A percentile compares a stretch with the other conserved stretches of the same genome.
These are phyloP conservation scores for Platorchestia sp. DNA, from an alignment of 1,140 invertebrate species.

Conservation along the genomic window DNA sequence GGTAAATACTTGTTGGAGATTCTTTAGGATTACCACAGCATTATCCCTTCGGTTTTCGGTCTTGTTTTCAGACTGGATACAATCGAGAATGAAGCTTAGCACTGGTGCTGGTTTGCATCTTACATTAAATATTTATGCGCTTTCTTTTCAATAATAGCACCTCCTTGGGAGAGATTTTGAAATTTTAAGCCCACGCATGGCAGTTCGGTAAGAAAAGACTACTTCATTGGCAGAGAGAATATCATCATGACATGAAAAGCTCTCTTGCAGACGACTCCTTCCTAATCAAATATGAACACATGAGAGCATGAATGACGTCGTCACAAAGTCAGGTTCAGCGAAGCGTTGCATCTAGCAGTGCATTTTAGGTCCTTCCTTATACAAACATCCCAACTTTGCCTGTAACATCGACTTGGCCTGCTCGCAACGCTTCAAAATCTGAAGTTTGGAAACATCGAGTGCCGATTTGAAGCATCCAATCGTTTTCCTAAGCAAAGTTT, in stretches of 20 bases:
- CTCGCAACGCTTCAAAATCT: conserved; percentile 43
- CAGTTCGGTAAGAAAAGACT: background rate
- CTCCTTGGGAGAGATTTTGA: no score
- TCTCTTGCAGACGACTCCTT: background rate
- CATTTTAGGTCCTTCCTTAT: conserved; percentile 7
- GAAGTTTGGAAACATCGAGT: conserved; percentile 47
- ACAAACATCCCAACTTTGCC: conserved; percentile 43
- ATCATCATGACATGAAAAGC: background rate
- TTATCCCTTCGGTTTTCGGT: no score
- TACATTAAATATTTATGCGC: no score
- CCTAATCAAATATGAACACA: background rate
- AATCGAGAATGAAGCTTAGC: no score
- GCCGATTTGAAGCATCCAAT: conserved; percentile 18
- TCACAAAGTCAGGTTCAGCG: background rate
- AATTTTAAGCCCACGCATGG: background rate
- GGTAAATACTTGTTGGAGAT: no score
- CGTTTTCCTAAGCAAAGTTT: conserved; percentile 37
- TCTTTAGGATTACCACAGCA: no score
- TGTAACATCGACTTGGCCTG: conserved; percentile 29
- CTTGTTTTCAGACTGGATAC: no score
- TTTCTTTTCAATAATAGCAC: no score
- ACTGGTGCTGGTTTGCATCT: no score
- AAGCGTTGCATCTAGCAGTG: background rate
- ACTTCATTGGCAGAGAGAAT: background rate
- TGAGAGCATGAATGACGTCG: background rate